phyloP scores from a whole-genome alignment of 2,113 vertebrate species.

The Paralichthys olivaceus region DNA sequence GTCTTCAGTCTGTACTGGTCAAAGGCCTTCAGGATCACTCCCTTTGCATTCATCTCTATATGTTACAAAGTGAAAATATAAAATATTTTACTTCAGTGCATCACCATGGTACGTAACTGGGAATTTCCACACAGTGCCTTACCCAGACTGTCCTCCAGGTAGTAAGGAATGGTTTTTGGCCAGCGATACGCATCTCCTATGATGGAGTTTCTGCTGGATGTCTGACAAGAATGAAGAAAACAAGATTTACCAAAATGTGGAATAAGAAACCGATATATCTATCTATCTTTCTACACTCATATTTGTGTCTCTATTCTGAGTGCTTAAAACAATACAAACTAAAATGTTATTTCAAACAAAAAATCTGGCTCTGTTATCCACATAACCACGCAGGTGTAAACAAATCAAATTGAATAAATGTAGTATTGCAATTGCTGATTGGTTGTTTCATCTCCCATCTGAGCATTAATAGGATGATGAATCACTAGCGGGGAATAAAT shows the following conservation, averaged over 20 bases:
- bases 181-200: constrained; percentile 86
- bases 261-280: neutral
- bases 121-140: constrained; percentile 29
- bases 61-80: neutral
- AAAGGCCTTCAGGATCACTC: constrained; percentile 90
- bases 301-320: too few species aligned
- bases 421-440: too few species aligned
- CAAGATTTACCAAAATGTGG: neutral
- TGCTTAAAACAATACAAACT: too few species aligned
- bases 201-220: constrained; percentile 82
- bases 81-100: neutral
- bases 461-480: too few species aligned
- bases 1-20: constrained; percentile 92
- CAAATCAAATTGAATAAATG: too few species aligned
- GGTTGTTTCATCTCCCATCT: too few species aligned
- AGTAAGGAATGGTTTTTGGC: constrained; percentile 88
- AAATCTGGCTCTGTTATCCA: too few species aligned
- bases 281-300: too few species aligned
- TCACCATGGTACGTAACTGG: too few species aligned
- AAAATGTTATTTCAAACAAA: too few species aligned
- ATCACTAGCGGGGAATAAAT: too few species aligned
- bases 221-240: constrained; percentile 44
- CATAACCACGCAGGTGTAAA: too few species aligned
- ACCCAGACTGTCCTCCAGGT: constrained; percentile 89
- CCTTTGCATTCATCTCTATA: constrained; percentile 91